Percentiles rank a stretch among this genome's conserved stretches.
These are phyloP conservation scores for Schizothorax lantsangensis DNA, from an alignment of 2,797 vertebrate species.

Conservation along the genomic window DNA sequence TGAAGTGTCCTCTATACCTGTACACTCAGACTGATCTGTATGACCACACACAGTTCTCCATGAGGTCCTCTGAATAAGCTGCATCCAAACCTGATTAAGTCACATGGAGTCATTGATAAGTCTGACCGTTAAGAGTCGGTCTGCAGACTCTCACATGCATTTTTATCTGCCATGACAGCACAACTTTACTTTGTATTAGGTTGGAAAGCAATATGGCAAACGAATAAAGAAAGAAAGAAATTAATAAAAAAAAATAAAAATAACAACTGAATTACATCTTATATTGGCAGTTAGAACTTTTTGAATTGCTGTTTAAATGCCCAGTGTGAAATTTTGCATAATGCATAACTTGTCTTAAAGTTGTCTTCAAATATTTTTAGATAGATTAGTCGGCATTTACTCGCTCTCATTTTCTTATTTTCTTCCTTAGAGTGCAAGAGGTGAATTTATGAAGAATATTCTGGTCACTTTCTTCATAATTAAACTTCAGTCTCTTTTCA, in stretches of 20 bases:
- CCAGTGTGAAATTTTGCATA: neutral
- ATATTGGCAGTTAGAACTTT: neutral
- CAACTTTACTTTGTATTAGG: neutral
- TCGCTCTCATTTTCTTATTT: neutral
- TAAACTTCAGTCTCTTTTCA: neutral
- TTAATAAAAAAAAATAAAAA: too few species aligned
- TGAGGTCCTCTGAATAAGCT: neutral
- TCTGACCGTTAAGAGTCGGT: neutral
- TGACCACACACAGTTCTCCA: neutral
- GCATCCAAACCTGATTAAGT: neutral
- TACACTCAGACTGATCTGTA: neutral
- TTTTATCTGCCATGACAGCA: slow-evolving; percentile 5
- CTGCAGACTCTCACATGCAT: slow-evolving; percentile 1
- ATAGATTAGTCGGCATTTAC: neutral
- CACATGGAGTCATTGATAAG: neutral
- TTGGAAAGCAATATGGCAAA: too few species aligned
- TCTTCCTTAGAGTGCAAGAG: neutral
- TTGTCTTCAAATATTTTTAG: neutral
- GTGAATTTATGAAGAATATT: neutral
- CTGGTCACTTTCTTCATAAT: neutral
- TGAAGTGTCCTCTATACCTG: neutral
- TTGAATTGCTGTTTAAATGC: neutral
- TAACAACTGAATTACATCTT: too few species aligned
- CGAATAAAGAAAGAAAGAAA: too few species aligned
- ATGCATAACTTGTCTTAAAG: neutral